Evolutionary conservation across 2,113 vertebrate genomes (phyloP).

Genomic region (Dermatemys mawii): DNA sequence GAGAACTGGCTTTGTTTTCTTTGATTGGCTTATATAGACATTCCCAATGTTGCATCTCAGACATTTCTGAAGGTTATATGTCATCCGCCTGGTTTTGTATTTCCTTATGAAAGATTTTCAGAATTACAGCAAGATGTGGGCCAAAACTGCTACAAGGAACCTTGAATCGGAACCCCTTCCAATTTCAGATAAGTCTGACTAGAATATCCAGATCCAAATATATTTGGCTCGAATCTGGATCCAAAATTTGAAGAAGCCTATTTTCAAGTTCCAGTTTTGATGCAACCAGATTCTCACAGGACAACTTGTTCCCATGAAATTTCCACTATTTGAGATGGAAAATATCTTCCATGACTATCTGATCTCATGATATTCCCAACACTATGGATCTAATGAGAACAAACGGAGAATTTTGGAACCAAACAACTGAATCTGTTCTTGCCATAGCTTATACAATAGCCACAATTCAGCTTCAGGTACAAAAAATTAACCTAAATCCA

Average conservation of each 20-base stretch:
- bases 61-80: no score
- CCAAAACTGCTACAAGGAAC: no score
- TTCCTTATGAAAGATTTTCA: no score
- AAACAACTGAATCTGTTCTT: neutral
- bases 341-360: neutral
- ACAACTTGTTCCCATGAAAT: neutral
- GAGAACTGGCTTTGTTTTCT: no score
- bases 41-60: no score
- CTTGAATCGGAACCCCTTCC: no score
- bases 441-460: neutral
- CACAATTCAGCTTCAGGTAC: neutral
- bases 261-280: neutral
- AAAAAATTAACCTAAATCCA: constrained; percentile 4
- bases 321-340: neutral
- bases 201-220: no score
- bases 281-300: neutral
- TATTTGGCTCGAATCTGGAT: no score
- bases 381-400: neutral
- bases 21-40: no score
- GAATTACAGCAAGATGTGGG: no score
- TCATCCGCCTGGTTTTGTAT: no score
- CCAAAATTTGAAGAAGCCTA: neutral
- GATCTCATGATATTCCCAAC: neutral
- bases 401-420: neutral
- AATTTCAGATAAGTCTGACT: no score